Evolutionary conservation across 30 jellyfish, hydroid and myxozoan genomes (phyloP), one percentile per base, ranked within the genome.

Genomic region (Aurelia aurita complex sp. Pacific): DNA sequence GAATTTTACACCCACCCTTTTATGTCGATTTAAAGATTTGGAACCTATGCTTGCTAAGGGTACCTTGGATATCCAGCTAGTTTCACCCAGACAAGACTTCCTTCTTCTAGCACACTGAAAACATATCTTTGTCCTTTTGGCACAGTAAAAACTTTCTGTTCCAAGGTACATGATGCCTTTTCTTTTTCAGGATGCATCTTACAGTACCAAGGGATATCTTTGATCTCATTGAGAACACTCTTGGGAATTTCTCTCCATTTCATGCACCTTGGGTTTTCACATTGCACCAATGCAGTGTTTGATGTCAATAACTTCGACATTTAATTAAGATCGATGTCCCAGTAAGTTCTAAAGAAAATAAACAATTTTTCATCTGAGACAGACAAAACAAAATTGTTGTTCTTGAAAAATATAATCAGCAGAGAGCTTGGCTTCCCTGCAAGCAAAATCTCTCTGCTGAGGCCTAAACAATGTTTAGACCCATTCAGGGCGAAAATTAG

Each of bases 41-140:
- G 10, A 40, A 0, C 6, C 10, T 9, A 38, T 38, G 52, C 10
- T 40, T 3, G 10, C 13, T 18, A 4, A 43, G 8, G 35, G 9
- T 74, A 91, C 98, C 93, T 60, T 33, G 98, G 98, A 82, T 79
- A 91, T 11, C 98, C 98, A 14, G 89, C 64, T 69, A 91, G 73
- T 64, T 81, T 91, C 5, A 90, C 96, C 98, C 96, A 85, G 8
- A 91, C 96, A 32, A 91, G 88, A 50, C 90, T 53, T 55, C 98
- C 98, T 62, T 77, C 94, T 46, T 76, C 90, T 46, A 91, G 69
- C 73, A 79, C 76, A 66, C 98, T 91, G 60, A 67, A 91, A 18
- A 91, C 83, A 63, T 80, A 55, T 40, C 67, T 68, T 74, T 86
- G 94, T 10, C 96, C 96, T 69, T 82, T 79, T n/a, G 88, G 75